phyloP scores from a whole-genome alignment of 2,113 vertebrate genomes.

The Ophthalmolycus amberensis region DNA sequence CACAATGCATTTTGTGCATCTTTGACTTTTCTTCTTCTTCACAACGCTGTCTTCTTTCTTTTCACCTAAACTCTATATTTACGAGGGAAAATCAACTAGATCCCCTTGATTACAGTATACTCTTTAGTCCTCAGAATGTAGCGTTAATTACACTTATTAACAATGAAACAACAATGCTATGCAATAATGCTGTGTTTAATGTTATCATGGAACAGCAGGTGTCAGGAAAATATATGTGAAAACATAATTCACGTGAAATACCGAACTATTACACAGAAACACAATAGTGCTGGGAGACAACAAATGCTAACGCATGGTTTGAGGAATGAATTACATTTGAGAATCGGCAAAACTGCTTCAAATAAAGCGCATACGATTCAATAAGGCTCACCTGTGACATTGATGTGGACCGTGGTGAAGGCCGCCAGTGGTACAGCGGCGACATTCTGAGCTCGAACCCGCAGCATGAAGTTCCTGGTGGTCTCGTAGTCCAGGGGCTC shows the following conservation, averaged over 20 bases:
- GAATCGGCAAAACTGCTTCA: background rate
- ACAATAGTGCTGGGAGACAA: background rate
- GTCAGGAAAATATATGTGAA: too few relatives aligned
- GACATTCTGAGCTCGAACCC: conserved; percentile 89
- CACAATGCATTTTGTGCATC: background rate
- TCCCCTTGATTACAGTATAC: background rate
- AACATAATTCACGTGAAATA: background rate
- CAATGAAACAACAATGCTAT: background rate
- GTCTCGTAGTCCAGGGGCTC: conserved; percentile 91
- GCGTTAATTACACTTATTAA: background rate
- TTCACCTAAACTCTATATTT: background rate
- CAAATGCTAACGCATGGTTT: background rate
- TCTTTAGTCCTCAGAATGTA: background rate
- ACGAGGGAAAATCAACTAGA: background rate
- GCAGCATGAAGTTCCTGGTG: conserved; percentile 87
- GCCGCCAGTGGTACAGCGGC: conserved; percentile 89
- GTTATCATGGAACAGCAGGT: background rate
- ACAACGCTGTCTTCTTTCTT: background rate
- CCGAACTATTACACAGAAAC: background rate
- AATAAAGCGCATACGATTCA: background rate
- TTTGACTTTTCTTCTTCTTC: background rate
- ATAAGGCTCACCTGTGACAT: conserved; percentile 85
- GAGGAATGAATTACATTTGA: background rate
- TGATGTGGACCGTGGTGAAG: conserved; percentile 85
- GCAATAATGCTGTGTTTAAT: background rate